Conservation (phyloP, 2,888 invertebrate genomes). For the Leucoptera coffeella region DNA sequence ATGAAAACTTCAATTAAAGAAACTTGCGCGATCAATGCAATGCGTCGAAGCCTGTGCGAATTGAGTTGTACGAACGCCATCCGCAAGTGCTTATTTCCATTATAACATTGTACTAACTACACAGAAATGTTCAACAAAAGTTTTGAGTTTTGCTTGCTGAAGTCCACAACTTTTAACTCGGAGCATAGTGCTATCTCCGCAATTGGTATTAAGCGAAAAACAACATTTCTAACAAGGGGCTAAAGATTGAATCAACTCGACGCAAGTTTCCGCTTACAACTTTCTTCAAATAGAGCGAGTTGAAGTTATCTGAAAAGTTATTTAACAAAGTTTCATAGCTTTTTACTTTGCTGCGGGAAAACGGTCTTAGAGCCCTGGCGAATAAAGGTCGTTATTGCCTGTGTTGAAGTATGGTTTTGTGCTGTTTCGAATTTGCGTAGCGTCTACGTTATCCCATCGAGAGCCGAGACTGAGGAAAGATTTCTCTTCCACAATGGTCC, state of each 20-base stretch:
- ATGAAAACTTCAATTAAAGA: too few species aligned
- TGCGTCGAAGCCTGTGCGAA: too few species aligned
- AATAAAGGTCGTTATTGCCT: slow-evolving; percentile 34
- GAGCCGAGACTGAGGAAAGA: slow-evolving; percentile 53
- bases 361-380: slow-evolving; percentile 24
- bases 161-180: slow-evolving; percentile 46
- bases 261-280: slow-evolving; percentile 44
- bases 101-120: slow-evolving; percentile 55
- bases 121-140: slow-evolving; percentile 55
- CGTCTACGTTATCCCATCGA: slow-evolving; percentile 49
- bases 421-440: slow-evolving; percentile 20
- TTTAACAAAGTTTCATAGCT: slow-evolving; percentile 55
- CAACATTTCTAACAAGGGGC: slow-evolving; percentile 49
- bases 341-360: slow-evolving; percentile 32
- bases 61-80: slow-evolving; percentile 43
- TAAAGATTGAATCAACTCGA: slow-evolving; percentile 48
- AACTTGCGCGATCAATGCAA: too few species aligned
- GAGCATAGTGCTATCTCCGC: slow-evolving; percentile 33
- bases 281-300: slow-evolving; percentile 46
- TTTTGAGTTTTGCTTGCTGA: slow-evolving; percentile 54
- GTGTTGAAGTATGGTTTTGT: slow-evolving; percentile 15
- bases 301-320: slow-evolving; percentile 55
- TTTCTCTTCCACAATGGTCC: slow-evolving; percentile 46
- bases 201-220: slow-evolving; percentile 47
- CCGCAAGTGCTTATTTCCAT: slow-evolving; percentile 55